A percentile compares a stretch with the other conserved stretches of the same genome.
These are phyloP conservation scores for Pangasius larnaudii DNA, from an alignment of 2,797 vertebrate genomes.

Conservation along the genomic window DNA sequence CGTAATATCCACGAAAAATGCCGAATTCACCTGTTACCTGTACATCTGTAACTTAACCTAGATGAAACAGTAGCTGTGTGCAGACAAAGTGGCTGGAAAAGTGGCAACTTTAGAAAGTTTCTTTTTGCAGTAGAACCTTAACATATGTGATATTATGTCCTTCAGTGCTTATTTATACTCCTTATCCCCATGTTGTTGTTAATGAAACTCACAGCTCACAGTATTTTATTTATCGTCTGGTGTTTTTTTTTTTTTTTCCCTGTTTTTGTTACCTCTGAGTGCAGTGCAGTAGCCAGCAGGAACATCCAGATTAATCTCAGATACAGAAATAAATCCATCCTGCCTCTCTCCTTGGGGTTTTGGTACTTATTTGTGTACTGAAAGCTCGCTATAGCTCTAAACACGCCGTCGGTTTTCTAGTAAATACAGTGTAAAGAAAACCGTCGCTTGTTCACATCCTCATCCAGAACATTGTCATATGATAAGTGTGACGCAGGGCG, in stretches of 20 bases:
- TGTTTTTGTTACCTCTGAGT: constrained; percentile 17
- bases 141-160: neutral
- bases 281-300: neutral
- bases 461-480: neutral
- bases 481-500: neutral
- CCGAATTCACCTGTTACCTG: neutral
- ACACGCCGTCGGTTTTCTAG: neutral
- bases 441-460: neutral
- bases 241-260: too few relatives aligned
- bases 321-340: neutral
- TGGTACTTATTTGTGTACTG: too few relatives aligned
- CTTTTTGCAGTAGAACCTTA: neutral
- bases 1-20: neutral
- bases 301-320: neutral
- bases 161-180: neutral
- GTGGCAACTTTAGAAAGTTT: neutral
- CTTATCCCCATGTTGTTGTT: neutral
- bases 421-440: neutral
- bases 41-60: neutral
- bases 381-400: too few relatives aligned
- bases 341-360: too few relatives aligned
- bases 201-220: neutral
- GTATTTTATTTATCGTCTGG: neutral
- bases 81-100: neutral
- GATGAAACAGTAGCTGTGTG: neutral